These are phyloP conservation scores for Magallana angulata DNA, from an alignment of 1,140 invertebrate genomes.

Conservation along the genomic window DNA sequence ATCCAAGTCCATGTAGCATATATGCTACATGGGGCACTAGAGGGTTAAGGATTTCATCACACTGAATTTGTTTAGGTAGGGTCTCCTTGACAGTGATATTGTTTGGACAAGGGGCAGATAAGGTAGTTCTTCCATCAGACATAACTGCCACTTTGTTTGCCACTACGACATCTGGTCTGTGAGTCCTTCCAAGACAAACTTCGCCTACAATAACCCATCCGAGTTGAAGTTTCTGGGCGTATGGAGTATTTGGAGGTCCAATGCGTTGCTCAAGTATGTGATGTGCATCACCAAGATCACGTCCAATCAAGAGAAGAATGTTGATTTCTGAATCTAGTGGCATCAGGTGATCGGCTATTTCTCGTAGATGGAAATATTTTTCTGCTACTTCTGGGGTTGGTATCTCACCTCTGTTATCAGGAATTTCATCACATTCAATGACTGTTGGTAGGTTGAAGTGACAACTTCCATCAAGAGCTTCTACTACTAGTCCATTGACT, in stretches of 20 bases:
- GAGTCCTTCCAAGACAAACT: neutral
- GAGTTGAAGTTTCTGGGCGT: conserved; percentile 30
- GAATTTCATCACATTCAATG: conserved; percentile 16
- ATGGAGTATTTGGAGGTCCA: conserved; percentile 47
- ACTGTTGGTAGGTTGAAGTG: neutral
- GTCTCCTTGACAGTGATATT: too few relatives aligned
- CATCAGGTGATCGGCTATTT: neutral
- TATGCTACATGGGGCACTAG: too few relatives aligned
- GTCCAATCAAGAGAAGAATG: conserved; percentile 41
- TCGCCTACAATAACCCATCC: conserved; percentile 46
- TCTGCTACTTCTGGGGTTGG: conserved; percentile 46
- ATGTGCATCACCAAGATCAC: conserved; percentile 43
- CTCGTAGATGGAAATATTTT: conserved; percentile 12
- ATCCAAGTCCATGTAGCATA: too few relatives aligned
- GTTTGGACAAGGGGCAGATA: too few relatives aligned
- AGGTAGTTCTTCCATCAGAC: too few relatives aligned
- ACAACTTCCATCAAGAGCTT: neutral
- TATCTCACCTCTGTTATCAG: conserved; percentile 29
- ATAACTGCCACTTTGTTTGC: neutral
- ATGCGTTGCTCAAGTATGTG: conserved; percentile 48
- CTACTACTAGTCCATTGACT: neutral
- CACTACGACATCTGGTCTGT: neutral
- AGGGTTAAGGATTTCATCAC: too few relatives aligned
- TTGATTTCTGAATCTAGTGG: neutral
- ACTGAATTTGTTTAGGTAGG: too few relatives aligned